These are phyloP conservation scores for Pangasius krempfi DNA, from an alignment of 2,797 vertebrate genomes.

Conservation along the genomic window DNA sequence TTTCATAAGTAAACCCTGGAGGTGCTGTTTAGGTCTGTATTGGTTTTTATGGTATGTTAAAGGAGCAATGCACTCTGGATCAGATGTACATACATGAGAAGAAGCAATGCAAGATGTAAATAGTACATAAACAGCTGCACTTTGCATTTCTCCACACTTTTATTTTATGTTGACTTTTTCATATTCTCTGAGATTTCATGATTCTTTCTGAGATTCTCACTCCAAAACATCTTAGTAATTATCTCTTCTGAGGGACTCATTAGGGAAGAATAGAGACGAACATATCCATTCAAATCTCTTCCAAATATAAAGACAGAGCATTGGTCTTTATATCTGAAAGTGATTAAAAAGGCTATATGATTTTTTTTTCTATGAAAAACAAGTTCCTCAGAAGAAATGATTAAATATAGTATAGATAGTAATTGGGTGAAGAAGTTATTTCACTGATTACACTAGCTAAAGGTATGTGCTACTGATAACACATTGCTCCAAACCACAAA, in stretches of 20 bases:
- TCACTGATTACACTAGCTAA: not conserved
- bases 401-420: not conserved
- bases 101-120: not conserved
- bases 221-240: not conserved
- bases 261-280: not conserved
- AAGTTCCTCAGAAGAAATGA: not conserved
- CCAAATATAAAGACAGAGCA: not conserved
- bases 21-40: not conserved
- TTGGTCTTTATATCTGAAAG: not conserved
- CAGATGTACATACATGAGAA: not conserved
- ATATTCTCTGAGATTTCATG: not conserved
- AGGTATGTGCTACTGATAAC: constrained; percentile 7
- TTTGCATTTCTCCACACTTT: not conserved
- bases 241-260: not conserved
- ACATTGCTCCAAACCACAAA: constrained; percentile 3
- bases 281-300: constrained; percentile 2
- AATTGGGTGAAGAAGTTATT: not conserved
- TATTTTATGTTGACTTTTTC: too few relatives aligned
- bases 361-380: not conserved
- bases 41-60: too few relatives aligned
- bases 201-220: not conserved
- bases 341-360: not conserved
- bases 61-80: not conserved
- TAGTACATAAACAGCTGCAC: not conserved
- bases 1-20: constrained; percentile 34